phyloP scores from a whole-genome alignment of 2,797 vertebrate genomes.

The Lacerta bilineata region DNA sequence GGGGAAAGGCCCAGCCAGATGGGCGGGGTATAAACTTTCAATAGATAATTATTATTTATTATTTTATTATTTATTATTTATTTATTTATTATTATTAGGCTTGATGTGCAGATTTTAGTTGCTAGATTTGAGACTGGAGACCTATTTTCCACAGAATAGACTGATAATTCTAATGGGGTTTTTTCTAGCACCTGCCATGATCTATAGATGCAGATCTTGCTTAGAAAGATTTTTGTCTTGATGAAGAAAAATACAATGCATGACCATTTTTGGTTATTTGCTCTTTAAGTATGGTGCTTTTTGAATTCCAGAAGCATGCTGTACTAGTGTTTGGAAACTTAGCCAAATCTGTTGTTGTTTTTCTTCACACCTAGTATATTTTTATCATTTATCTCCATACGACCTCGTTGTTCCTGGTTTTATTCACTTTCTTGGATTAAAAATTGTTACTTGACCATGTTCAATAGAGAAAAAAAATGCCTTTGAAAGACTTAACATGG shows the following conservation, averaged over 20 bases:
- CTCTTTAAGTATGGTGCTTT: background rate
- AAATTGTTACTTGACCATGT: constrained; percentile 64
- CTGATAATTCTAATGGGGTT: background rate
- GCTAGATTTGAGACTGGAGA: background rate
- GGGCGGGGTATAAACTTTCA: no score
- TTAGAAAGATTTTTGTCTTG: background rate
- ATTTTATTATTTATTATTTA: no score
- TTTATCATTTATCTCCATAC: constrained; percentile 60
- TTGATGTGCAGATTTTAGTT: background rate
- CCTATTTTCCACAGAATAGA: background rate
- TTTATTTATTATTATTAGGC: no score
- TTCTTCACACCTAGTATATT: constrained; percentile 50
- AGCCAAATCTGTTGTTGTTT: background rate
- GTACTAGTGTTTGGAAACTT: background rate
- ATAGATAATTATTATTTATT: no score
- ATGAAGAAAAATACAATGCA: background rate
- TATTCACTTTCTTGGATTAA: constrained; percentile 71
- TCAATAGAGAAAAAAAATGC: constrained; percentile 61
- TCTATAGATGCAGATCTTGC: background rate
- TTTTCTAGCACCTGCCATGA: background rate
- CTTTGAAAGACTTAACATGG: constrained; percentile 68
- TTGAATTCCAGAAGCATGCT: constrained; percentile 28
- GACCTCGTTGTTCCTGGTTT: constrained; percentile 58
- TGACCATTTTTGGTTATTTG: background rate
- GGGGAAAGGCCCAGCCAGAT: no score